Conservation (phyloP, 1,140 invertebrate species). For the Sarcophaga bullata region DNA sequence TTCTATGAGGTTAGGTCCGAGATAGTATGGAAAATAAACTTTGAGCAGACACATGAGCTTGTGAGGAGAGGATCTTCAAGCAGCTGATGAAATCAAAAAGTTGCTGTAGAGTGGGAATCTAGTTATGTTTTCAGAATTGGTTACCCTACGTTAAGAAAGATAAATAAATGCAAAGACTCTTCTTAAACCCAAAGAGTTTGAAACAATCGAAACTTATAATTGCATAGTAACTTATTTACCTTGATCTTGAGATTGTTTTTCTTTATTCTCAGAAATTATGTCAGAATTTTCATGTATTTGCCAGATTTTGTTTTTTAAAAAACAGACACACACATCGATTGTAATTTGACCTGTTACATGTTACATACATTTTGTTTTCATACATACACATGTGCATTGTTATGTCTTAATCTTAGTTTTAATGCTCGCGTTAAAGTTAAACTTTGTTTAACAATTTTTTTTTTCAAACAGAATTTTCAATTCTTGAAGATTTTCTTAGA, state of each 20-base stretch:
- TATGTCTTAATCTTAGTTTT: slow-evolving; percentile 5
- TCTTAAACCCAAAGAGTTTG: no score
- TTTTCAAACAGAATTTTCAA: no score
- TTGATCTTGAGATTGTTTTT: slow-evolving; percentile 7
- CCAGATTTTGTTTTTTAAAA: not conserved
- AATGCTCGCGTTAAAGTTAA: slow-evolving; percentile 24
- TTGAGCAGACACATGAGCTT: no score
- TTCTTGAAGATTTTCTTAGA: not conserved
- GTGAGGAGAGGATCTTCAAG: no score
- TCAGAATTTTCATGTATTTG: slow-evolving; percentile 6
- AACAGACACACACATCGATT: not conserved
- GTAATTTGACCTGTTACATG: slow-evolving; percentile 16
- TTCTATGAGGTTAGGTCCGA: no score
- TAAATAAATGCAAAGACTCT: no score
- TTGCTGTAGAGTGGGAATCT: no score
- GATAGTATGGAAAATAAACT: no score
- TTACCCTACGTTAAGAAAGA: no score
- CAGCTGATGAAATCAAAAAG: no score
- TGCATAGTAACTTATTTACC: not conserved
- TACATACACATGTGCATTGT: slow-evolving; percentile 16
- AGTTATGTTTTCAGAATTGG: no score
- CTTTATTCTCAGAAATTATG: not conserved
- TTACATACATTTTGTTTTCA: not conserved
- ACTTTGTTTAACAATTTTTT: slow-evolving; percentile 9
- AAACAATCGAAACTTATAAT: no score